A percentile compares a stretch with the other conserved stretches of the same genome.
These are phyloP conservation scores for Bombycilla garrulus DNA, from an alignment of 2,113 vertebrate genomes.

Conservation along the genomic window DNA sequence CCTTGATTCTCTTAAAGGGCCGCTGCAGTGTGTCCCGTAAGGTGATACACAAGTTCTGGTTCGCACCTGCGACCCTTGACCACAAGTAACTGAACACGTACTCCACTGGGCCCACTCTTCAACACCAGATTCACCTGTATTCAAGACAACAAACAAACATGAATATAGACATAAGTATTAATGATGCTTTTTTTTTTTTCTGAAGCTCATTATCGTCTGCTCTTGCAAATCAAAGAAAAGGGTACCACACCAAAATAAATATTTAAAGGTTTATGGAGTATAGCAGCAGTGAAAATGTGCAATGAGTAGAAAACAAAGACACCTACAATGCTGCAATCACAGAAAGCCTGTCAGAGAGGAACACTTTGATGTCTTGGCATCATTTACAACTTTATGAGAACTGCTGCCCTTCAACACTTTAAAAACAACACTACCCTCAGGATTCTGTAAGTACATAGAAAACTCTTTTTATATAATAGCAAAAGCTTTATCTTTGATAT, in stretches of 20 bases:
- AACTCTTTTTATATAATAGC: not conserved
- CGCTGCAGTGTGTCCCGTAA: slow-evolving; percentile 99
- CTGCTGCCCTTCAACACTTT: not conserved
- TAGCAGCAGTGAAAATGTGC: slow-evolving; percentile 54
- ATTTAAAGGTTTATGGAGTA: slow-evolving; percentile 39
- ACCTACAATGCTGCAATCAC: slow-evolving; percentile 1
- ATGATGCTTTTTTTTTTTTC: not conserved
- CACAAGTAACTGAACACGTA: slow-evolving; percentile 99
- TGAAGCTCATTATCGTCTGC: slow-evolving; percentile 1
- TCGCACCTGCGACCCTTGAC: slow-evolving; percentile 99
- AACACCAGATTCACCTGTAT: slow-evolving; percentile 99
- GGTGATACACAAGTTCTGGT: slow-evolving; percentile 99
- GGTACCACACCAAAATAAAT: slow-evolving; percentile 12
- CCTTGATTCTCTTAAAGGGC: slow-evolving; percentile 99
- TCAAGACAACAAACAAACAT: slow-evolving; percentile 88
- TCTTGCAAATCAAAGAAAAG: slow-evolving; percentile 37
- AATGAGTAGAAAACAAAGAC: slow-evolving; percentile 52
- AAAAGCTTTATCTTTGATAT: not conserved
- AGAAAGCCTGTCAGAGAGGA: not conserved
- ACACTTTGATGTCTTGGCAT: not conserved
- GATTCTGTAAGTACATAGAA: not conserved
- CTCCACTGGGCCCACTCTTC: slow-evolving; percentile 99
- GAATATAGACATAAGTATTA: slow-evolving; percentile 71
- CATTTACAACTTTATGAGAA: not conserved
- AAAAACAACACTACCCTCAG: not conserved